Evolutionary conservation across 64 coral and sea anemone species (phyloP), one percentile per base, ranked within the genome.

Genomic region (Catalaphyllia jardinei): DNA sequence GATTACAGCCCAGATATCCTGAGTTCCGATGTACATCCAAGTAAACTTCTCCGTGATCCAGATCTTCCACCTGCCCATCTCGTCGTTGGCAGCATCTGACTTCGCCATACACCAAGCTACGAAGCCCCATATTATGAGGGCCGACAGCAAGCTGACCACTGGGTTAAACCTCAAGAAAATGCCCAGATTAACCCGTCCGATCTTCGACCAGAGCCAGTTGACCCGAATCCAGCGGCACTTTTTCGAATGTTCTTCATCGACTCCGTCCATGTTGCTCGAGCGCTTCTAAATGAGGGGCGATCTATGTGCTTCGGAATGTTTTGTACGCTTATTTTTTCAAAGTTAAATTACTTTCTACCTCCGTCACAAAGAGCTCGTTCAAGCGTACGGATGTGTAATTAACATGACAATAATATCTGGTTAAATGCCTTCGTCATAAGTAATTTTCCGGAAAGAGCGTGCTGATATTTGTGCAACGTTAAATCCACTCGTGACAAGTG

Each of bases 21-120:
- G 87, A 9, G 87, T 89, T 4, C 87, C 87, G 73, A 89, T 89
- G 87, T 89, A 89, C 69, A 89, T 73, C 87, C 87, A 89, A 1
- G 87, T 89, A 27, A 73, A 89, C 28, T 57, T 89, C 29, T 75
- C 50, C 9, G 87, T 89, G 27, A 89, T 78, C 87, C 87, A 89
- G 8, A 75, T 63, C 54, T 35, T 89, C 87, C 87, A 89, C 31
- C 4, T 76, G 29, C 18, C 24, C 33, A 92, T 77, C 52, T 86
- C 80, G 52, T 46, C 31, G 20, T 22, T 79, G 10, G 81, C 90
- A 29, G 14, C 39, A 0, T 92, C 82, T 15, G 90, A 77, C 61
- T 84, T 31, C 14, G 31, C 80, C 16, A 92, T 38, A 20, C 90
- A 92, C 52, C 60, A 92, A 24, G 64, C 60, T 8, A 92, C 90